phyloP scores from a whole-genome alignment of 2,888 invertebrate species.

The Agonopterix heracliana region DNA sequence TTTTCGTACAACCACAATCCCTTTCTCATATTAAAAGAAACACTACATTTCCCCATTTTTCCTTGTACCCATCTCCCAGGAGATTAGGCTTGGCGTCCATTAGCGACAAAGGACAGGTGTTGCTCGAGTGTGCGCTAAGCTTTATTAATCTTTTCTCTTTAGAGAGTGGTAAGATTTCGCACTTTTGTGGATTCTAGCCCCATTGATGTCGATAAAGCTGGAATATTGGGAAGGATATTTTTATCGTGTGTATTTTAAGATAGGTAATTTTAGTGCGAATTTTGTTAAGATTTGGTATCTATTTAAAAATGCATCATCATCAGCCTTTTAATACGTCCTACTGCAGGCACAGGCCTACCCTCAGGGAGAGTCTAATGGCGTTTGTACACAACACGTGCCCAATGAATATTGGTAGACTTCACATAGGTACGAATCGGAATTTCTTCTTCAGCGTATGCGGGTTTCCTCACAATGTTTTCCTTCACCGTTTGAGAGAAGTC shows the following conservation, averaged over 20 bases:
- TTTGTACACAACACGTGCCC: no score
- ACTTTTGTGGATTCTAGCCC: conserved; percentile 54
- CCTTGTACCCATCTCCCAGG: conserved; percentile 18
- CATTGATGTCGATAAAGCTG: conserved; percentile 40
- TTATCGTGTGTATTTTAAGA: background rate
- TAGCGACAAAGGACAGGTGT: conserved; percentile 75
- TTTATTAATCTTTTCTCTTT: conserved; percentile 73
- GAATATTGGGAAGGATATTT: background rate
- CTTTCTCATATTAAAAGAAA: conserved; percentile 23
- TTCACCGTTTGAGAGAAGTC: no score
- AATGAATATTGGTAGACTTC: no score
- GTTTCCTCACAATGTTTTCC: no score
- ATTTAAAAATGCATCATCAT: no score
- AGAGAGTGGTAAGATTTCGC: conserved; percentile 46
- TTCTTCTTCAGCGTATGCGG: no score
- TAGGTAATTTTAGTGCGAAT: background rate
- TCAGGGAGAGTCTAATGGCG: no score
- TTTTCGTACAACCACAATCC: background rate
- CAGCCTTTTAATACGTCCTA: no score
- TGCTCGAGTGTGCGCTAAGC: conserved; percentile 59
- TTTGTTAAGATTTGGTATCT: no score
- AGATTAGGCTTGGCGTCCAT: conserved; percentile 58
- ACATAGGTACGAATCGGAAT: no score
- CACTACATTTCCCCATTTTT: conserved; percentile 28
- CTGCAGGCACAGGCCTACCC: no score